phyloP scores from a whole-genome alignment of 1,140 invertebrate species.

The Bathynomus jamesi region DNA sequence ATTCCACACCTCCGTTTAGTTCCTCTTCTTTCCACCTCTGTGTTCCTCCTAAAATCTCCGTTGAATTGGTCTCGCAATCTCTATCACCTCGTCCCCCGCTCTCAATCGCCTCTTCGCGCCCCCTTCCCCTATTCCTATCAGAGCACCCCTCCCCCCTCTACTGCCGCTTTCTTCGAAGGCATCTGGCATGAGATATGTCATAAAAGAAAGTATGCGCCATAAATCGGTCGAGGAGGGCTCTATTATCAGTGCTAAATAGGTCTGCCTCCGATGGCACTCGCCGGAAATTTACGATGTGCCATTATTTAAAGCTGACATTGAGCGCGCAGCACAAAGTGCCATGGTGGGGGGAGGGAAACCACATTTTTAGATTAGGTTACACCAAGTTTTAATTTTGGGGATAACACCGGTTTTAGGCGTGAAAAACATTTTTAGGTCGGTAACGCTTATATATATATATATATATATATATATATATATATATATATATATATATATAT shows the following conservation, averaged over 20 bases:
- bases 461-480: not conserved
- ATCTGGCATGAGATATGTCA: not conserved
- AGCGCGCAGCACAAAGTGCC: too few relatives aligned
- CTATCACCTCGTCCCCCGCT: too few relatives aligned
- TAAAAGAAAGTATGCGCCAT: not conserved
- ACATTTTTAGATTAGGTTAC: not conserved
- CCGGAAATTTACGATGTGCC: not conserved
- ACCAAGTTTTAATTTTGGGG: too few relatives aligned
- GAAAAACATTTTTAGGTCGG: too few relatives aligned
- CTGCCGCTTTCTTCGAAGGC: not conserved
- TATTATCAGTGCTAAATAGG: not conserved
- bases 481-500: slow-evolving; percentile 1
- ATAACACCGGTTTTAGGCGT: too few relatives aligned
- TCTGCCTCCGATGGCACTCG: not conserved
- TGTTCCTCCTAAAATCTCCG: too few relatives aligned
- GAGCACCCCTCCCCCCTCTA: not conserved
- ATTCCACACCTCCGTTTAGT: too few relatives aligned
- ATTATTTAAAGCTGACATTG: not conserved
- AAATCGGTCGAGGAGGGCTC: not conserved
- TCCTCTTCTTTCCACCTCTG: too few relatives aligned
- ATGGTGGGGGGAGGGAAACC: too few relatives aligned
- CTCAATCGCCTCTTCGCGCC: not conserved
- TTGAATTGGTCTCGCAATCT: too few relatives aligned
- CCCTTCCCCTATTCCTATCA: too few relatives aligned
- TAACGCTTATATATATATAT: not conserved